Percentiles rank a stretch among this genome's conserved stretches.
Conservation (phyloP, 1,140 invertebrate species). For the Eulimnadia texana region DNA sequence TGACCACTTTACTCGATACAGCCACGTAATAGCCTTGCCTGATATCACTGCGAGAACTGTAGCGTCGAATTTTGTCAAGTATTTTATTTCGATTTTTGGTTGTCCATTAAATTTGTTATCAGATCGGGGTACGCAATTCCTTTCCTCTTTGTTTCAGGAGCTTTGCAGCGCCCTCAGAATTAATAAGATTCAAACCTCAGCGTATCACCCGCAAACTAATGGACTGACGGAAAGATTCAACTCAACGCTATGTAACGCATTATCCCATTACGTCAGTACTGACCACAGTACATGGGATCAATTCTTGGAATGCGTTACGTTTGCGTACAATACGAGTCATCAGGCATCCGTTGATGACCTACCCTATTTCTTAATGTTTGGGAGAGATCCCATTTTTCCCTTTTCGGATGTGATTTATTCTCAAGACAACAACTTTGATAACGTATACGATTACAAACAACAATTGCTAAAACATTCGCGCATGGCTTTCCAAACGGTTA, state of each 20-base stretch:
- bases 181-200: not conserved
- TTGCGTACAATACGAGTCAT: not conserved
- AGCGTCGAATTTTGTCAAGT: not conserved
- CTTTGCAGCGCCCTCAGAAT: not conserved
- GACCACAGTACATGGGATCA: slow-evolving; percentile 3
- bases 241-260: not conserved
- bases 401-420: not conserved
- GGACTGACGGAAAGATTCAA: not conserved
- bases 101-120: not conserved
- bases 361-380: not conserved
- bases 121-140: not conserved
- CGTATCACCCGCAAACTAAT: not conserved
- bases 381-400: not conserved
- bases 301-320: not conserved
- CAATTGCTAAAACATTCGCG: not conserved
- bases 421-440: not conserved
- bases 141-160: not conserved
- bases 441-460: not conserved
- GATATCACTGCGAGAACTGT: not conserved
- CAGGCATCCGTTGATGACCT: not conserved
- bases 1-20: slow-evolving; percentile 23
- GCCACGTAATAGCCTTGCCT: not conserved
- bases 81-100: not conserved
- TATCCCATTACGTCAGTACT: not conserved
- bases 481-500: not conserved